Percentiles rank a stretch among this genome's conserved stretches.
Evolutionary conservation across 2,888 invertebrate species (phyloP).

Genomic region (Branchellion lobata): DNA sequence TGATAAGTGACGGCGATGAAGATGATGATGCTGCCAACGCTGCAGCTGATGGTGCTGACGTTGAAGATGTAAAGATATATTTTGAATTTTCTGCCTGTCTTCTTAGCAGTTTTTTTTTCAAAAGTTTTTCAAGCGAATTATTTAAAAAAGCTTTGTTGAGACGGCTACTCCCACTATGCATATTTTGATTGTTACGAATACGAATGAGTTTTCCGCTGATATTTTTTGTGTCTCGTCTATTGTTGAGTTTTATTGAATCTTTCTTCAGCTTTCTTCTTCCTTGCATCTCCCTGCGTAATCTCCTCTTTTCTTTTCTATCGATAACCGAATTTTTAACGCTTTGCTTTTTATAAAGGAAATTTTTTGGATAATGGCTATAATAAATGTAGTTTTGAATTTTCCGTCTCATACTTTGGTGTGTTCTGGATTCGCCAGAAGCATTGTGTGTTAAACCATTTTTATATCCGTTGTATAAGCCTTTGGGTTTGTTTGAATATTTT

Average conservation of each 20-base stretch:
- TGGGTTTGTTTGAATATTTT: no score
- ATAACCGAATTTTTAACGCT: not conserved
- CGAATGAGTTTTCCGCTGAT: not conserved
- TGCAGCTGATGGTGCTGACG: not conserved
- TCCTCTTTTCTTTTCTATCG: not conserved
- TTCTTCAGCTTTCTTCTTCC: not conserved
- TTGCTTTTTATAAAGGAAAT: not conserved
- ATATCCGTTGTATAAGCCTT: no score
- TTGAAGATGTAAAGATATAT: not conserved
- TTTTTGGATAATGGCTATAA: not conserved
- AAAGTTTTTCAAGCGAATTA: not conserved
- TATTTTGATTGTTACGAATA: not conserved
- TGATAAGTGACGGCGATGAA: not conserved
- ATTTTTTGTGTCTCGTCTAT: not conserved
- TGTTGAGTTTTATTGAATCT: not conserved
- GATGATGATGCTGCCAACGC: not conserved
- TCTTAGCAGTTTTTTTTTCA: not conserved
- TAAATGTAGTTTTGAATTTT: not conserved
- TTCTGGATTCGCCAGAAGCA: no score
- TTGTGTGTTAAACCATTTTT: no score
- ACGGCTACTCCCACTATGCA: not conserved
- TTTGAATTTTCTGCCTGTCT: constrained; percentile 8
- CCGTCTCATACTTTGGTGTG: no score
- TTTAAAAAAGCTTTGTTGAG: not conserved
- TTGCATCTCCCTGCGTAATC: not conserved